Base-by-base conservation (phyloP, 2,797 vertebrate genomes). In the Gadopsis marmoratus region DNA sequence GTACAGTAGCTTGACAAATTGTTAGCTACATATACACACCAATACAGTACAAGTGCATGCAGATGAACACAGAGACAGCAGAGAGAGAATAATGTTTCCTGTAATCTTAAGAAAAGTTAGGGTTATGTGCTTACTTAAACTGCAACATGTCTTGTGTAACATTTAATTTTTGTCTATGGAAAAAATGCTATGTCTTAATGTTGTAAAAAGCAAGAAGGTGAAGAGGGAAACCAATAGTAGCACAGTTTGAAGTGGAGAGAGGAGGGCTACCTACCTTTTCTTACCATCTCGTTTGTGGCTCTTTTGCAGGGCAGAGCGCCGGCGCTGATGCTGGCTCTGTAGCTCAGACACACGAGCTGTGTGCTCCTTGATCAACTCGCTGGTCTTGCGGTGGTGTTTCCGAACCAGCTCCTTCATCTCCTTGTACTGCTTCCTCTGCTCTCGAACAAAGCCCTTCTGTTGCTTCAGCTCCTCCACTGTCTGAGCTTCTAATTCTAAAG, bases 401-500 rank as follows among this genome's bases (percentile, higher is more conserved):
- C 97, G 97, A 7, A 98, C 96, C 81, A 99, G 95, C 82, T 99
- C 98, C 93, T 99, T 99, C 96, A 99, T 97, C 91, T 99, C 98
- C 87, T 99, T 99, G 94, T 99, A 99, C 93, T 99, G 97, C 71
- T 97, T 98, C 90, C 97, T 97, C 81, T 99, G 98, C 84, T 99
- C 97, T 16, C 97, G 96, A 33, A 99, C 96, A 61, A 99, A 98
- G 0, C 96, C 93, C 74, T 99, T 99, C 89, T 98, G 97, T 67
- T 99, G 98, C 89, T 98, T 99, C 55, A 99, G 83, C 90, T 99
- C 97, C 90, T 99, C 97, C 5, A 98, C 91, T 0, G 96, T 97
- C 93, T 98, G 97, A 17, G 96, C 97, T 88, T 98, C 97, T 76
- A 98, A 82, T 85, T 99, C 98, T 99, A 90, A 47, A 31, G n/a